Base-by-base conservation (phyloP, 2,888 invertebrate genomes). In the Psylliodes chrysocephalus region DNA sequence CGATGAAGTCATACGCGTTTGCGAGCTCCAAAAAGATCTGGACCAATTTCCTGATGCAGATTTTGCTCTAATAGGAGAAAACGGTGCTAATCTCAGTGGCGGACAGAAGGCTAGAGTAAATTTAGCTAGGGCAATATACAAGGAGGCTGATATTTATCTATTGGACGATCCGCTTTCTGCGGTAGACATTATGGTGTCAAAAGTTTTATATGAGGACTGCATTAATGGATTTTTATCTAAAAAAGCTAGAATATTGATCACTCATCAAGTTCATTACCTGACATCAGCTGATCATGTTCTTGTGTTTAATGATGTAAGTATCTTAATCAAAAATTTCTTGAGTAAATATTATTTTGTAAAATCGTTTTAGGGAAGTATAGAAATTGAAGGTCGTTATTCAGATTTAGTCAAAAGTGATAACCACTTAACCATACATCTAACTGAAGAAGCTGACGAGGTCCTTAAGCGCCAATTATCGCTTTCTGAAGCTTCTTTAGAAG, bases 141-240 rank as follows among this genome's bases (percentile, higher is more conserved):
- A 90, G 38, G 88, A 93, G 60, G 89, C 92, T 0, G 92, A 94
- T 67, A 90, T 95, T 67, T 95, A 94, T 77, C 82, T 95, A 10
- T 82, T 96, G 51, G 95, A 96, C 79, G 95, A 95, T 83, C 95
- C 95, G 0, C 83, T 95, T 15, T 91, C 93, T 68, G 95, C 95
- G 0, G 95, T 95, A 5, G 95, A 96, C 82, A 86, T 91, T 0
- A 91, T 92, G 78, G 95, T 95, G 1, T 92, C 93, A 0, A 87
- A 91, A 0, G 91, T 93, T 81, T 85, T 95, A 71, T 95, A 94
- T 82, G 92, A 94, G 76, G 87, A 90, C 75, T 93, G 91, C 75
- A 86, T 92, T 52, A 84, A 73, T 12, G 73, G 85, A 6, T 87
- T 88, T 72, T 82, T 93, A 68, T 83, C 85, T 7, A 84, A 88